phyloP scores from a whole-genome alignment of 1,140 invertebrate genomes.

The Leptinotarsa texana region DNA sequence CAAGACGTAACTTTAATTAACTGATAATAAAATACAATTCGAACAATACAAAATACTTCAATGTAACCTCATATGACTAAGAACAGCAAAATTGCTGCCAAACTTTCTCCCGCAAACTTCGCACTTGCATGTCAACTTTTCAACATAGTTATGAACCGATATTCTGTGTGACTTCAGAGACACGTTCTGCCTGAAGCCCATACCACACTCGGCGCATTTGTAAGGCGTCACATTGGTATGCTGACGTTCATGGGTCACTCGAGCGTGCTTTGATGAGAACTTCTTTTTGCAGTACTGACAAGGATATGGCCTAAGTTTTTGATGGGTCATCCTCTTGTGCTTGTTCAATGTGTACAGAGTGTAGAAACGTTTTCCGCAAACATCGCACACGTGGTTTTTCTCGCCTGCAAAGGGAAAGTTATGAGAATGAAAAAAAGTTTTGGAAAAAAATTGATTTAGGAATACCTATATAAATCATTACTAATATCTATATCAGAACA shows the following conservation, averaged over 20 bases:
- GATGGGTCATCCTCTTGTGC: constrained; percentile 45
- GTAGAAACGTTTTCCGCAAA: constrained; percentile 46
- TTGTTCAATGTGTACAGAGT: constrained; percentile 42
- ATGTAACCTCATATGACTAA: constrained; percentile 35
- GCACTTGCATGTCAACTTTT: constrained; percentile 39
- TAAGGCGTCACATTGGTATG: constrained; percentile 46
- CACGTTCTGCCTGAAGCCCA: constrained; percentile 46
- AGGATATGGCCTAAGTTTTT: constrained; percentile 41
- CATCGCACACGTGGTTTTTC: constrained; percentile 42
- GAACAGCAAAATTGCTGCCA: constrained; percentile 33
- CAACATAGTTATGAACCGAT: constrained; percentile 43
- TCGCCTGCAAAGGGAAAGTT: constrained; percentile 36
- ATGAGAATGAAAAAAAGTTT: background rate
- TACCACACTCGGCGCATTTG: constrained; percentile 42
- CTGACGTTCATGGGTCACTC: constrained; percentile 43
- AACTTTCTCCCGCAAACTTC: constrained; percentile 41
- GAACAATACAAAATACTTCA: background rate
- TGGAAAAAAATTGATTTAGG: background rate
- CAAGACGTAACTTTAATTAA: too few relatives aligned
- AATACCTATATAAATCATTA: too few relatives aligned
- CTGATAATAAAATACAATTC: too few relatives aligned
- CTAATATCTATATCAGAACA: background rate
- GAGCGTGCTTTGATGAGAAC: constrained; percentile 41
- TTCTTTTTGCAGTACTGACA: constrained; percentile 43
- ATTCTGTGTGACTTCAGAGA: constrained; percentile 43